Evolutionary conservation across 2,888 invertebrate genomes (phyloP).

Genomic region (Zygogramma bicolorata): DNA sequence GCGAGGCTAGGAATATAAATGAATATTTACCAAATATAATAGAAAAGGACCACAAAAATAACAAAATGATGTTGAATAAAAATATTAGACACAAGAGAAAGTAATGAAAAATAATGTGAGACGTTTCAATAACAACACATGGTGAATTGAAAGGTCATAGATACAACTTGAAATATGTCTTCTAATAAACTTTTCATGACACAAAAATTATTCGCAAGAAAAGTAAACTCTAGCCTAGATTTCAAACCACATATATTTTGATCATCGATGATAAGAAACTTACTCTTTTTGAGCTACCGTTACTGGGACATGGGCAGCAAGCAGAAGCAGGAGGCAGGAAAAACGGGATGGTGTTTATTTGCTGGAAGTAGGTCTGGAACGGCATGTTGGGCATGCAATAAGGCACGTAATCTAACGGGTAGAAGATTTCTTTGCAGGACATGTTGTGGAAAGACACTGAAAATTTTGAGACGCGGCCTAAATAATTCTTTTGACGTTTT

Average conservation of each 20-base stretch:
- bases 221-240: no score
- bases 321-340: conserved; percentile 18
- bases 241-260: not conserved
- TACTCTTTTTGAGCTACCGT: conserved; percentile 4
- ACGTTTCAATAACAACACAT: no score
- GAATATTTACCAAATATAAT: no score
- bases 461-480: not conserved
- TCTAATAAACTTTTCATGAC: no score
- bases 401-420: conserved; percentile 28
- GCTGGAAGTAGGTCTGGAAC: conserved; percentile 26
- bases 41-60: no score
- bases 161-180: no score
- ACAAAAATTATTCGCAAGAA: no score
- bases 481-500: not conserved
- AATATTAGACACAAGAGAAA: no score
- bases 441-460: not conserved
- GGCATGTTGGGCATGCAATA: conserved; percentile 32
- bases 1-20: no score
- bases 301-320: conserved; percentile 19
- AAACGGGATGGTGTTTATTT: conserved; percentile 34
- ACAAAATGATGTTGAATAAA: no score
- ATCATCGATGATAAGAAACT: not conserved
- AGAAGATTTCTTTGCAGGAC: not conserved
- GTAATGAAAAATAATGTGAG: no score
- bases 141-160: no score